A percentile compares a stretch with the other conserved stretches of the same genome.
Evolutionary conservation across 2,113 vertebrate species (phyloP).

Genomic region (Cyrtonyx montezumae): DNA sequence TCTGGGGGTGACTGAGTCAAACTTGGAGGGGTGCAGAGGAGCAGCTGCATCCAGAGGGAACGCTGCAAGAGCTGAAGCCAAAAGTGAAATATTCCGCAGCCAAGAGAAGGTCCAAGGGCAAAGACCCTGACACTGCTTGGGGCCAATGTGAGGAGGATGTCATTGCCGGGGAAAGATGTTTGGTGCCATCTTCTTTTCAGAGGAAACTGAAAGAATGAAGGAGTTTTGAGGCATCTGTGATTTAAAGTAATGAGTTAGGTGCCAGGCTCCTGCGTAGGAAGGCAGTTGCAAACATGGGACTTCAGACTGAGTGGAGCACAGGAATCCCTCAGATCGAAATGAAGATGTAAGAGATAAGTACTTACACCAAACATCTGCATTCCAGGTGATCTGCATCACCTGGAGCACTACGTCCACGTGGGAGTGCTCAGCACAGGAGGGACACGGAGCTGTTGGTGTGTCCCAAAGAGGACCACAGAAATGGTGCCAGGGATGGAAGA

Average conservation of each 20-base stretch:
- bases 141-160: background rate
- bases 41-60: background rate
- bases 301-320: background rate
- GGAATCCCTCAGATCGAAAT: background rate
- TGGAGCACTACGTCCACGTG: too few relatives aligned
- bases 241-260: background rate
- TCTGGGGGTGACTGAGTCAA: background rate
- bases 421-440: too few relatives aligned
- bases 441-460: too few relatives aligned
- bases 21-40: background rate
- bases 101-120: background rate
- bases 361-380: background rate
- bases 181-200: background rate
- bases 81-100: background rate
- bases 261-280: background rate
- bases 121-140: background rate
- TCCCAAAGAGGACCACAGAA: too few relatives aligned
- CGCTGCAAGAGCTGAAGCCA: background rate
- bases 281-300: background rate
- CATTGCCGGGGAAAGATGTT: background rate
- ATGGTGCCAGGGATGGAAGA: too few relatives aligned
- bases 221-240: background rate
- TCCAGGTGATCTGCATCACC: background rate
- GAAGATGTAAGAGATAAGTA: background rate
- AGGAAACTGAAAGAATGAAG: background rate